Evolutionary conservation across 2,113 vertebrate species (phyloP).

Genomic region (Amphiprion ocellaris): DNA sequence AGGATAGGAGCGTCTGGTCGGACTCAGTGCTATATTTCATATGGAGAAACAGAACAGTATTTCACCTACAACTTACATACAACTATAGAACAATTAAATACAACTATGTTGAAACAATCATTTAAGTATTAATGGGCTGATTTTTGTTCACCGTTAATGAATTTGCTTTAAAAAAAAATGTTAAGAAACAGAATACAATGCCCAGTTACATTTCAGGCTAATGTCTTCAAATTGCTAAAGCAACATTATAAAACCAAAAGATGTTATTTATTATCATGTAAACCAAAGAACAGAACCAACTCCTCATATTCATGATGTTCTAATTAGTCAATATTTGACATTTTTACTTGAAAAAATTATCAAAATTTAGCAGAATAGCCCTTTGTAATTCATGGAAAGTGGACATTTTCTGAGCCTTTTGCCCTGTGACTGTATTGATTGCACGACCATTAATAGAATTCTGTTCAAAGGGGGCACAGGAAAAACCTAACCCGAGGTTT

Average conservation of each 20-base stretch:
- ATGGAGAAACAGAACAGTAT: background rate
- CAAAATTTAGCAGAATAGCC: background rate
- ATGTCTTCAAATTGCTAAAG: background rate
- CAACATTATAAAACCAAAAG: background rate
- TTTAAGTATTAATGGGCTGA: too few relatives aligned
- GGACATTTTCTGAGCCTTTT: conserved; percentile 19
- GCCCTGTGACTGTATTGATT: conserved; percentile 61
- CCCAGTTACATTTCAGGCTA: too few relatives aligned
- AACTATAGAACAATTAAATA: too few relatives aligned
- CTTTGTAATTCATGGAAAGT: conserved; percentile 44
- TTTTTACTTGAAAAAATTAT: background rate
- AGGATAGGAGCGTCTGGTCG: background rate
- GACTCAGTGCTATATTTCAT: background rate
- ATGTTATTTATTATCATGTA: background rate
- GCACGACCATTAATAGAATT: conserved; percentile 51
- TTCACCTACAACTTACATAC: too few relatives aligned
- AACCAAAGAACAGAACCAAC: background rate
- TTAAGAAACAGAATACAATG: too few relatives aligned
- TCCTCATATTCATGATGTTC: background rate
- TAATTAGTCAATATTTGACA: too few relatives aligned
- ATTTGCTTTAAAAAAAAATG: too few relatives aligned
- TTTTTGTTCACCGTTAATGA: background rate
- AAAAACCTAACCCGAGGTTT: conserved; percentile 43
- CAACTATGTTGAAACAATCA: too few relatives aligned
- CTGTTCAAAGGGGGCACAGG: conserved; percentile 59